Percentiles rank a stretch among this genome's conserved stretches.
phyloP scores from a whole-genome alignment of 2,113 vertebrate species.

The Epinephelus lanceolatus region DNA sequence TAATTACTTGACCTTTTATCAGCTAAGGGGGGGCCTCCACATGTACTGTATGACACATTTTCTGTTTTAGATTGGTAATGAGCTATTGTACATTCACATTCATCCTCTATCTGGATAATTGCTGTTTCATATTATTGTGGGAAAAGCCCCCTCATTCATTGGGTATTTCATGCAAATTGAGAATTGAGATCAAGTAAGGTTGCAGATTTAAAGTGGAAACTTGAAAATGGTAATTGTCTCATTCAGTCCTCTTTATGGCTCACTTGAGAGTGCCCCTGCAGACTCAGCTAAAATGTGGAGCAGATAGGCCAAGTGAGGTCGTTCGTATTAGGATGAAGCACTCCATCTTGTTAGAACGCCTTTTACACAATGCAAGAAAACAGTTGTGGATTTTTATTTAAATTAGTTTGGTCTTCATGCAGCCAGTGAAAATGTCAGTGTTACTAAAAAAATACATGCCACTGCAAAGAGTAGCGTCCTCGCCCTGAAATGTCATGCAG shows the following conservation, averaged over 20 bases:
- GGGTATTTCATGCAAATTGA: conserved; percentile 53
- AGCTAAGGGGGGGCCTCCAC: conserved; percentile 22
- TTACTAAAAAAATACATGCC: conserved; percentile 32
- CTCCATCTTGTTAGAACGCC: conserved; percentile 41
- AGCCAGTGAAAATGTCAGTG: conserved; percentile 53
- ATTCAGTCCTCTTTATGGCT: conserved; percentile 45
- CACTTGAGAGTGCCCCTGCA: conserved; percentile 43
- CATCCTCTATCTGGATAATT: conserved; percentile 56
- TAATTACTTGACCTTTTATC: conserved; percentile 62
- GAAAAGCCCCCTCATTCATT: conserved; percentile 36
- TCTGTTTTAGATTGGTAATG: conserved; percentile 42
- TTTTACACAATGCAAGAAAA: conserved; percentile 20
- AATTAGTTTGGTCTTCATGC: conserved; percentile 2
- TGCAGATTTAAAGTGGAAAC: conserved; percentile 52
- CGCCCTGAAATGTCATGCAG: conserved; percentile 49
- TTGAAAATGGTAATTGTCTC: conserved; percentile 67
- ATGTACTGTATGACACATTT: conserved; percentile 28
- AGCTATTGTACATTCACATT: conserved; percentile 52
- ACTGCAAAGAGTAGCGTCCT: background rate
- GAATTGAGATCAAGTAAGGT: conserved; percentile 33
- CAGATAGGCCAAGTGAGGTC: conserved; percentile 44
- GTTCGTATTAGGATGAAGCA: conserved; percentile 40
- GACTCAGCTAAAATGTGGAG: conserved; percentile 45
- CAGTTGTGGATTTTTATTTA: conserved; percentile 33
- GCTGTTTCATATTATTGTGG: conserved; percentile 47